phyloP scores from a whole-genome alignment of 2,888 invertebrate genomes.

The Lithophane semibrunnea region DNA sequence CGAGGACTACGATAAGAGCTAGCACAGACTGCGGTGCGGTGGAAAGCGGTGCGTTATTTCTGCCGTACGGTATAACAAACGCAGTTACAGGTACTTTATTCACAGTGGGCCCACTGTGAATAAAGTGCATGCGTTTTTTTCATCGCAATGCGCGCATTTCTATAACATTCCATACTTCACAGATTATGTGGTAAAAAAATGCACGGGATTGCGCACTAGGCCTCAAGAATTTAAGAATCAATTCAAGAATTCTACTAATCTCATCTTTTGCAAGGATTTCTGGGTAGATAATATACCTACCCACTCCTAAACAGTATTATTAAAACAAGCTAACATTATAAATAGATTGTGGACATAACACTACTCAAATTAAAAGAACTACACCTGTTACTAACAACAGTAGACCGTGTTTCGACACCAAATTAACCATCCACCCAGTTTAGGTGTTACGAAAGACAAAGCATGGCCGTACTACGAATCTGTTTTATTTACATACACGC shows the following conservation, averaged over 20 bases:
- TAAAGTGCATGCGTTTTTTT: too few relatives aligned
- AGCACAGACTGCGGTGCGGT: too few relatives aligned
- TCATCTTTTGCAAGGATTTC: neutral
- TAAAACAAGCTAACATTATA: conserved; percentile 13
- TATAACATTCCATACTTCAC: too few relatives aligned
- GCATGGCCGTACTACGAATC: conserved; percentile 56
- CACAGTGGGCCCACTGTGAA: too few relatives aligned
- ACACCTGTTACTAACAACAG: neutral
- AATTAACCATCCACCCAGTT: conserved; percentile 55
- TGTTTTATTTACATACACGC: conserved; percentile 58
- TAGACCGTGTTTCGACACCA: conserved; percentile 47
- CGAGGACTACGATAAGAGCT: too few relatives aligned
- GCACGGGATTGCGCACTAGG: too few relatives aligned
- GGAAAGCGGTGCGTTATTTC: too few relatives aligned
- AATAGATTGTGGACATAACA: conserved; percentile 11
- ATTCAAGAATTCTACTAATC: neutral
- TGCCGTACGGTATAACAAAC: too few relatives aligned
- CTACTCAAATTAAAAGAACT: conserved; percentile 42
- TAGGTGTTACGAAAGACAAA: conserved; percentile 45
- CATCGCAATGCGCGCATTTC: too few relatives aligned
- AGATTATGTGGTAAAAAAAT: too few relatives aligned
- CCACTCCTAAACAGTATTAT: conserved; percentile 9
- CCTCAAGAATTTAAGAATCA: too few relatives aligned
- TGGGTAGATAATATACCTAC: neutral
- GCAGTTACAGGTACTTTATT: too few relatives aligned